Base-by-base conservation (phyloP, 2,888 invertebrate species). In the Melieria omissa region DNA sequence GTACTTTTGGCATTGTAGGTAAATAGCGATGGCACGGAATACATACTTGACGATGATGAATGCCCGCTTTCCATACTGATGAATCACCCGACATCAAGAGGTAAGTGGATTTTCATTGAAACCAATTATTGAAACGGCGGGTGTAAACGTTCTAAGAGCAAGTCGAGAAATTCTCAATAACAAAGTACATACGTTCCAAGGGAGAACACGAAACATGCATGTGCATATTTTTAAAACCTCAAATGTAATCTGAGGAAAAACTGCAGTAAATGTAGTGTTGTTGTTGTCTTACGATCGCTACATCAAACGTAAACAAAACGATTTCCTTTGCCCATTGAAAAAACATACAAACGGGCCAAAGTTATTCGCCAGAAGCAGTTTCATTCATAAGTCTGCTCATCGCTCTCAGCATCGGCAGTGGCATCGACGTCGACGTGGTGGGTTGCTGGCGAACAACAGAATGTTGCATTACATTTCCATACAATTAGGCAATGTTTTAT, bases 41-140 rank as follows among this genome's bases (percentile, higher is more conserved):
- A 97, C 86, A 94, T 98, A 79, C 89, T 99, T 78, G 97, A 98
- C 86, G 98, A 98, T 85, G 96, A 98, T 87, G 99, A 99, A 88
- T 98, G 98, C 87, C 99, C 99, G 58, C 89, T 98, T 76, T 95
- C 96, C 65, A 96, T 97, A 84, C 90, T 95, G 75, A 95, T 96
- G 94, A 95, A 95, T 88, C 94, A 96, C 86, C 93, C 93, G 76
- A 91, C 92, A 78, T 93, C 94, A 66, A 90, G 92, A 87, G 95
- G 96, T 96, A 88, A 93, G 93, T 91, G 3, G 8, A 64, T 9
- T 14, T 65, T 44, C 16, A 41, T 45, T 46, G 3, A 47, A 45
- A 16, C 12, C 41, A 2, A 14, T 46, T 44, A 12, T 14, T 57
- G 29, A 63, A 12, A 41, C 49, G 5, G 29, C 52, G 29, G 29